Evolutionary conservation across 2,113 vertebrate genomes (phyloP), one percentile per base, ranked within the genome.

Genomic region (Entelurus aequoreus): DNA sequence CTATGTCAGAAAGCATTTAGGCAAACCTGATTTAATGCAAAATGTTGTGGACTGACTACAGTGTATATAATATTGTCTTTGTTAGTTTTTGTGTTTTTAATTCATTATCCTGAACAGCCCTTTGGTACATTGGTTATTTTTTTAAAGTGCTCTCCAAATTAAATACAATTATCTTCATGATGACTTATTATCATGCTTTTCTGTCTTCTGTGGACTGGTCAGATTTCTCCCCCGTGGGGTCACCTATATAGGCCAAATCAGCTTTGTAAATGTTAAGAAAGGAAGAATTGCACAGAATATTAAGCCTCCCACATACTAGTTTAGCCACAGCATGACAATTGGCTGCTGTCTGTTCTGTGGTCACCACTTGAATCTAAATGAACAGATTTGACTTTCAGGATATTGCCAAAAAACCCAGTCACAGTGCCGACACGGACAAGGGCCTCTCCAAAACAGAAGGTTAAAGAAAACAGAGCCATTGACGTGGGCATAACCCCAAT

Each of bases 361-460:
- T 78, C 84, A 82, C 81, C 82, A 88, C 86, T 91, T 91, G 87
- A 92, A 91, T 91, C 84, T 86, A 90, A 93, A 92, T 90, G 81
- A 92, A 91, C 86, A 88, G 87, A 88, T 89, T 88, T 84, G 86
- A 88, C 89, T 88, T 88, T 88, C 86, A 88, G 91, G 81, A 80
- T 83, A 77, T 83, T 88, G 88, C 89, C 88, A 89, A 90, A 78
- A 88, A 88, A 77, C 61, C 63, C 75, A 88, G 77, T 72, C 59
- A 76, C 79, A 58, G 77, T 78, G 76, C 72, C 77, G 79, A 80
- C 72, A 81, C 78, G 68, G 72, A 88, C 79, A 87, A 79, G 77
- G 80, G 70, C 75, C 78, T 81, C 80, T 80, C 76, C 70, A 75
- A 71, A 72, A 72, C 79, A 85, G 76, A 77, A 60, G 60, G 75